Evolutionary conservation across 1,140 invertebrate genomes (phyloP), one percentile per base, ranked within the genome.

Genomic region (Harlomillsia oculata): DNA sequence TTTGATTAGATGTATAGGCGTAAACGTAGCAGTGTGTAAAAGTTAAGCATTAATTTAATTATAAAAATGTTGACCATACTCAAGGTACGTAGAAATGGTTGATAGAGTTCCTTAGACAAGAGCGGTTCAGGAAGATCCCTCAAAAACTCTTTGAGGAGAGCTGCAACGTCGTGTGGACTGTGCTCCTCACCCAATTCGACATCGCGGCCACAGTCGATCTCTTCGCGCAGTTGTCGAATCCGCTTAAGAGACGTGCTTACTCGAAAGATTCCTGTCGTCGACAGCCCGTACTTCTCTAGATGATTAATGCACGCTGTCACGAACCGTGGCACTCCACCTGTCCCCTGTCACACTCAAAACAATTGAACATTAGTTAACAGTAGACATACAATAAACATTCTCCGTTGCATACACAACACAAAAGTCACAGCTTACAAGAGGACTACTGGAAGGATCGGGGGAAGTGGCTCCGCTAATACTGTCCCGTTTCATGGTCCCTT

Each of bases 131-230:
- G 91, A 37, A 97, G 74, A 70, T 96, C 92, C 25, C 92, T 77
- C 61, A 96, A 83, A 73, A 86, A 95, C 70, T 96, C 91, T 69
- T 97, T 97, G 1, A 96, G 75, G 20, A 97, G 74, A 0, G 89
- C 87, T 3, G 89, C 91, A 18, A 96, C 87, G 69, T 97, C 92
- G 69, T 95, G 90, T 0, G 89, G 88, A 74, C 87, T 89, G 60
- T 85, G 82, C 37, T 89, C 83, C 5, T 82, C 75, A 28, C 83
- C 83, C 62, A 95, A 76, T 50, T 80, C 76, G 3, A 83, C 81
- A 63, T 88, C 83, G 62, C 82, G 78, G 13, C 87, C 87, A 60
- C 78, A 80, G 72, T 95, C 89, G 72, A 93, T 91, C 49, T 92
- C 88, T 70, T 95, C 89, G 37, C 89, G 76, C 56, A 95, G 74